phyloP scores from a whole-genome alignment of 2,113 vertebrate species.

The Verasper variegatus region DNA sequence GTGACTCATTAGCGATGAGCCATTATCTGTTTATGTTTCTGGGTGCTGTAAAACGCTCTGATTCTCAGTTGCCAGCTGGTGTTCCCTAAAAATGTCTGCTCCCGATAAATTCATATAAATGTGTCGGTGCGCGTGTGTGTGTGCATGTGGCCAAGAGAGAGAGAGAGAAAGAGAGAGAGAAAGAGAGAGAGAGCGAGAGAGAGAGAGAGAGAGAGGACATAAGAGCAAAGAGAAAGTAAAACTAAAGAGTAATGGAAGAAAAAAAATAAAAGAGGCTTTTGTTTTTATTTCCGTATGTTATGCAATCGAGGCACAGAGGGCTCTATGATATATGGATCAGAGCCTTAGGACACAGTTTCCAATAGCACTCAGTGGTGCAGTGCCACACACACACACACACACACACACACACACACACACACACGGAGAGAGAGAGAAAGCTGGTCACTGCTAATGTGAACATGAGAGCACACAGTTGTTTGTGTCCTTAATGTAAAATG shows the following conservation, averaged over 20 bases:
- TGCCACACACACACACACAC: neutral
- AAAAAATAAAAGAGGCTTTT: constrained; percentile 1
- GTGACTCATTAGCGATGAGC: neutral
- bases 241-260: neutral
- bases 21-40: constrained; percentile 19
- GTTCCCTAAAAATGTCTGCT: neutral
- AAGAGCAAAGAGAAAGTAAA: neutral
- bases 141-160: neutral
- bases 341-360: constrained; percentile 61
- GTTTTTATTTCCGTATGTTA: constrained; percentile 54
- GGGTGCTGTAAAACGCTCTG: neutral
- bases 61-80: neutral
- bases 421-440: neutral
- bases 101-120: neutral
- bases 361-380: constrained; percentile 38
- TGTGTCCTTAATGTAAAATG: constrained; percentile 5
- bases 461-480: neutral
- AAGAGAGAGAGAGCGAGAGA: too few relatives aligned
- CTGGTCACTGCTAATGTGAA: constrained; percentile 15
- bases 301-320: constrained; percentile 36
- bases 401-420: constrained; percentile 15
- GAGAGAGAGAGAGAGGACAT: neutral
- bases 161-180: too few relatives aligned
- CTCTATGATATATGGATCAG: constrained; percentile 57
- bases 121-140: neutral